Evolutionary conservation across 1,140 invertebrate species (phyloP).

Genomic region (Stratiolaelaps scimitus): DNA sequence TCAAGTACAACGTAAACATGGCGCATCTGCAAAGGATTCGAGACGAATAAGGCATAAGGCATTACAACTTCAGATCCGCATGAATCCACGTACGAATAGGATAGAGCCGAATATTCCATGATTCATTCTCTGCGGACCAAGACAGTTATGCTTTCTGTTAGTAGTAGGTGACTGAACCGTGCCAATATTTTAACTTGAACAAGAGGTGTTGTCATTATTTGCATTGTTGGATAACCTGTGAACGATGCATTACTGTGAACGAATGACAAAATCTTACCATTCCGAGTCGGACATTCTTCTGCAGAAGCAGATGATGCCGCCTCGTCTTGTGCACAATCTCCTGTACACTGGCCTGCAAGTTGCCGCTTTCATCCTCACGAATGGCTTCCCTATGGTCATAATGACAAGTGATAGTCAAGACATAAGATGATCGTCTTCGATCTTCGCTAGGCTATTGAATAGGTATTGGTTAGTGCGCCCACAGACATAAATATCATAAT

Average conservation of each 20-base stretch:
- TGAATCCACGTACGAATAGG: too few species aligned
- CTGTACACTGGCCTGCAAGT: slow-evolving; percentile 71
- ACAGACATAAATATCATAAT: slow-evolving; percentile 30
- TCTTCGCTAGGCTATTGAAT: too few species aligned
- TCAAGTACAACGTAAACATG: slow-evolving; percentile 84
- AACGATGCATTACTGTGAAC: neutral
- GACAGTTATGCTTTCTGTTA: too few species aligned
- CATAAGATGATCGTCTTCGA: slow-evolving; percentile 2
- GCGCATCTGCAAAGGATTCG: slow-evolving; percentile 52
- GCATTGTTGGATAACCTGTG: too few species aligned
- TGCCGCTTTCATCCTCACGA: slow-evolving; percentile 83
- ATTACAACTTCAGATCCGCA: neutral
- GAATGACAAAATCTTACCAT: slow-evolving; percentile 47
- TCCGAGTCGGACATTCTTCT: slow-evolving; percentile 64
- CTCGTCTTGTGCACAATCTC: slow-evolving; percentile 80
- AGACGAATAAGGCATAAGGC: slow-evolving; percentile 26
- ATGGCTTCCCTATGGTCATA: slow-evolving; percentile 88
- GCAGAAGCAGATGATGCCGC: slow-evolving; percentile 57
- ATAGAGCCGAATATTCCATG: too few species aligned
- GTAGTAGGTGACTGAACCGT: too few species aligned
- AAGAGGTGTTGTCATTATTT: too few species aligned
- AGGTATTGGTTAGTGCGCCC: slow-evolving; percentile 4
- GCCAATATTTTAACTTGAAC: too few species aligned
- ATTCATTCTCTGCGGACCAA: too few species aligned
- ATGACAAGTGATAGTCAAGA: slow-evolving; percentile 30